These are phyloP conservation scores for Zaprionus lineosus DNA, from an alignment of 2,888 invertebrate genomes.

Conservation along the genomic window DNA sequence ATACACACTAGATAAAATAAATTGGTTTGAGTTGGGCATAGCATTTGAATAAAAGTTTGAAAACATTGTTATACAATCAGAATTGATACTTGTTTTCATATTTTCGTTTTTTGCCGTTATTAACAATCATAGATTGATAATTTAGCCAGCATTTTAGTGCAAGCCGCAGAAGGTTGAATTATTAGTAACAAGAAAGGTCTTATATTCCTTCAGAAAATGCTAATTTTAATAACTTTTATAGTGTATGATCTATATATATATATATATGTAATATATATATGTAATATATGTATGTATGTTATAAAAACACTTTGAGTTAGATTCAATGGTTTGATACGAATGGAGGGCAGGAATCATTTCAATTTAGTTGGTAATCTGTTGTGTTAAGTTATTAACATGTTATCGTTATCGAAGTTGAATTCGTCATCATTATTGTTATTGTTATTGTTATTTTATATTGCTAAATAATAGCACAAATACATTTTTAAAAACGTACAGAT, in stretches of 20 bases:
- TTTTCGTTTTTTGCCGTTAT: neutral
- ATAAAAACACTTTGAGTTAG: slow-evolving; percentile 73
- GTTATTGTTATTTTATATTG: slow-evolving; percentile 25
- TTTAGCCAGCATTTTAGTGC: too few species aligned
- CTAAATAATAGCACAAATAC: slow-evolving; percentile 56
- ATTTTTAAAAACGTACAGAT: slow-evolving; percentile 66
- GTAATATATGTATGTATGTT: slow-evolving; percentile 68
- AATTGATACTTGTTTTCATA: slow-evolving; percentile 28
- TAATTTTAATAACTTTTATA: slow-evolving; percentile 39
- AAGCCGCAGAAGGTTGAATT: slow-evolving; percentile 5
- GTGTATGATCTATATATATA: slow-evolving; percentile 33
- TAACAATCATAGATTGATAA: too few species aligned
- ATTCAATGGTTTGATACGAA: slow-evolving; percentile 77
- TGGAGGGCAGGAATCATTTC: slow-evolving; percentile 82
- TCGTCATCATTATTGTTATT: slow-evolving; percentile 24
- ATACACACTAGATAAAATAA: slow-evolving; percentile 63
- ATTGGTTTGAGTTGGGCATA: slow-evolving; percentile 50
- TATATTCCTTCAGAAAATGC: slow-evolving; percentile 45
- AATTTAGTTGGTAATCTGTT: slow-evolving; percentile 73
- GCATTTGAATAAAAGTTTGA: slow-evolving; percentile 59
- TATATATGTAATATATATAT: slow-evolving; percentile 40
- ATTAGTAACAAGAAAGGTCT: too few species aligned
- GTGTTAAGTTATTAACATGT: slow-evolving; percentile 46
- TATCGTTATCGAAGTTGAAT: slow-evolving; percentile 44
- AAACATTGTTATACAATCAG: slow-evolving; percentile 46